Conservation (phyloP, 2,113 vertebrate species). For the Misgurnus anguillicaudatus region DNA sequence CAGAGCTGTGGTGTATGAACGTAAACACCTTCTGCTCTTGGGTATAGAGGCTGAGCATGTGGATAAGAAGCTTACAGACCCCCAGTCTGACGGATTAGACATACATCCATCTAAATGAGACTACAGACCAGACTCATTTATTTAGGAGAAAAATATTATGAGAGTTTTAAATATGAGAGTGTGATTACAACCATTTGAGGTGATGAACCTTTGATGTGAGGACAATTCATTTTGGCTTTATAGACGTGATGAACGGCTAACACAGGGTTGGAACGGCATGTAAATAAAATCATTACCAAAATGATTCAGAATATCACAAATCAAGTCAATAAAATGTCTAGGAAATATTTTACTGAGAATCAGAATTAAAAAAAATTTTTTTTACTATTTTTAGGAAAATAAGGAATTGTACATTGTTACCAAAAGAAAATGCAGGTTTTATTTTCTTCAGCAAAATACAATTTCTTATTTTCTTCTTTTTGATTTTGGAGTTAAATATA, state of each 20-base stretch:
- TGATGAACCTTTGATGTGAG: conserved; percentile 22
- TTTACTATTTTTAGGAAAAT: too few relatives aligned
- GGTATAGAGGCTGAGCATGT: conserved; percentile 25
- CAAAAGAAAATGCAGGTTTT: too few relatives aligned
- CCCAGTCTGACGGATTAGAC: conserved; percentile 38
- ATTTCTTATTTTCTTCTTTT: too few relatives aligned
- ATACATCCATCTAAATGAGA: conserved; percentile 37
- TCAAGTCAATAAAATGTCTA: too few relatives aligned
- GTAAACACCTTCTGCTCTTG: conserved; percentile 37
- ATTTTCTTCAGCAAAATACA: too few relatives aligned
- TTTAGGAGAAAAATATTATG: background rate
- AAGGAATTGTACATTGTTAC: too few relatives aligned
- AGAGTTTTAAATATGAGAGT: conserved; percentile 21
- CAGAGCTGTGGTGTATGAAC: conserved; percentile 28
- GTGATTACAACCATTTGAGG: conserved; percentile 12
- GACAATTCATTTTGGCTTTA: background rate
- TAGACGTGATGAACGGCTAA: background rate
- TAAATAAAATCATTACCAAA: conserved; percentile 8
- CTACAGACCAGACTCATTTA: conserved; percentile 2
- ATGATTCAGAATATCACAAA: background rate
- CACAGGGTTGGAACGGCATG: too few relatives aligned
- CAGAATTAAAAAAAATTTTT: too few relatives aligned
- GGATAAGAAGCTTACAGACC: conserved; percentile 46
- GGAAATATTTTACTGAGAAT: too few relatives aligned
- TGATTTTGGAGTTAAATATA: too few relatives aligned